A percentile compares a stretch with the other conserved stretches of the same genome.
phyloP scores from a whole-genome alignment of 2,888 invertebrate species.

The Halictus quadricinctus region DNA sequence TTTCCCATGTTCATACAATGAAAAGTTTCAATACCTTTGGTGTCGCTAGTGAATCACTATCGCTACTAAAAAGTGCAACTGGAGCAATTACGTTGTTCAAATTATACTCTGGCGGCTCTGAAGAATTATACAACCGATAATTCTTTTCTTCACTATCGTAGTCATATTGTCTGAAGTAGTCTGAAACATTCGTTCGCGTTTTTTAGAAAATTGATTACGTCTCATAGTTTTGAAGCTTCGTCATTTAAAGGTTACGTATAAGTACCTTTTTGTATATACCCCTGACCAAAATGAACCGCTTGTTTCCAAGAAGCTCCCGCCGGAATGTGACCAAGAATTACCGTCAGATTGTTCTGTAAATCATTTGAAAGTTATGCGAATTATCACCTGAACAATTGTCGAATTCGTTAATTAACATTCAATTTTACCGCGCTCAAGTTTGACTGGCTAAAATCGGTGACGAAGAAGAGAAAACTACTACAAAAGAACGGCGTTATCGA shows the following conservation, averaged over 20 bases:
- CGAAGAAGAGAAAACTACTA: conserved; percentile 74
- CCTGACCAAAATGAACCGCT: conserved; percentile 79
- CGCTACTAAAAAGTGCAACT: conserved; percentile 77
- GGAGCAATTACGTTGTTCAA: conserved; percentile 75
- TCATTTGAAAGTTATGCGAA: not conserved
- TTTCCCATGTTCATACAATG: not conserved
- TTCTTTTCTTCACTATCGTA: conserved; percentile 74
- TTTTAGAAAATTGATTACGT: not conserved
- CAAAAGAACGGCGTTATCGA: conserved; percentile 76
- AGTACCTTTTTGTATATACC: conserved; percentile 76
- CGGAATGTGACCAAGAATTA: conserved; percentile 77
- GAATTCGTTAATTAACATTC: not conserved
- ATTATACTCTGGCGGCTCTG: conserved; percentile 75
- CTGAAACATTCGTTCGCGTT: conserved; percentile 59
- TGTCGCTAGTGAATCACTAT: conserved; percentile 75
- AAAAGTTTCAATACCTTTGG: conserved; percentile 68
- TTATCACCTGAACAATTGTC: not conserved
- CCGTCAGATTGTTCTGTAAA: conserved; percentile 74
- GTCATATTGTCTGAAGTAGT: conserved; percentile 76
- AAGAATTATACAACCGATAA: conserved; percentile 72
- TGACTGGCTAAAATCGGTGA: conserved; percentile 73
- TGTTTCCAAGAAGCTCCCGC: conserved; percentile 81
- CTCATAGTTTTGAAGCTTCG: not conserved
- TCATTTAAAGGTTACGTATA: not conserved
- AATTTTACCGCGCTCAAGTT: conserved; percentile 69